These are phyloP conservation scores for Poeciliopsis infans DNA, from an alignment of 2,797 vertebrate genomes.

Conservation along the genomic window DNA sequence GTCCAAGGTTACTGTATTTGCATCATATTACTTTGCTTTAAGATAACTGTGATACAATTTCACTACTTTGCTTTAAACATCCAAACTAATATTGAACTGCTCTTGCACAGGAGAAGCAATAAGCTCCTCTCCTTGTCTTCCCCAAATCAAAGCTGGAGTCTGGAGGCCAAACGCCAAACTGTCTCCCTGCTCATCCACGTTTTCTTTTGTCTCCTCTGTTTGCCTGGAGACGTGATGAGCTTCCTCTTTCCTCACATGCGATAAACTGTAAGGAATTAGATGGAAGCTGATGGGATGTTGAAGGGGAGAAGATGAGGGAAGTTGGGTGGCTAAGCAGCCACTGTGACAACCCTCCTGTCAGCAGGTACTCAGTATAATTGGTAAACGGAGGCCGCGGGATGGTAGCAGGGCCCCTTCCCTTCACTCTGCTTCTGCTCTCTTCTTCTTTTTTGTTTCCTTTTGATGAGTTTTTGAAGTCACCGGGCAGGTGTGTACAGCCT, in stretches of 20 bases:
- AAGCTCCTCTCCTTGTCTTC: slow-evolving; percentile 22
- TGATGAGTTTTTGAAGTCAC: slow-evolving; percentile 81
- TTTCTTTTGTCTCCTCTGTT: slow-evolving; percentile 47
- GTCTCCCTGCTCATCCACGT: slow-evolving; percentile 36
- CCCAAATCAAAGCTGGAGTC: slow-evolving; percentile 71
- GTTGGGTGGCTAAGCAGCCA: slow-evolving; percentile 73
- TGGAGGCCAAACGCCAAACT: slow-evolving; percentile 50
- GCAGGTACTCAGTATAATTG: slow-evolving; percentile 87
- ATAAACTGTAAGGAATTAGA: slow-evolving; percentile 56
- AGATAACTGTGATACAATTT: background rate
- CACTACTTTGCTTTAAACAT: background rate
- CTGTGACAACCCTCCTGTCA: slow-evolving; percentile 85
- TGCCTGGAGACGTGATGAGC: slow-evolving; percentile 66
- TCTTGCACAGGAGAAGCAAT: background rate
- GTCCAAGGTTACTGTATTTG: background rate
- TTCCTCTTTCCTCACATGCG: slow-evolving; percentile 56
- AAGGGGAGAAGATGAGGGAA: slow-evolving; percentile 48
- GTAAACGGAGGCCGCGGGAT: slow-evolving; percentile 83
- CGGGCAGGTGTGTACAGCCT: slow-evolving; percentile 64
- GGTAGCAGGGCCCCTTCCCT: slow-evolving; percentile 61
- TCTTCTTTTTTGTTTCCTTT: slow-evolving; percentile 39
- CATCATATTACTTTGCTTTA: background rate
- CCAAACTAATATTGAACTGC: background rate
- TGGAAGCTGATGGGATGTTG: slow-evolving; percentile 62
- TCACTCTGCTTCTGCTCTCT: slow-evolving; percentile 63